A percentile compares a stretch with the other conserved stretches of the same genome.
phyloP scores from a whole-genome alignment of 2,888 invertebrate genomes.

The Papilio demoleus region DNA sequence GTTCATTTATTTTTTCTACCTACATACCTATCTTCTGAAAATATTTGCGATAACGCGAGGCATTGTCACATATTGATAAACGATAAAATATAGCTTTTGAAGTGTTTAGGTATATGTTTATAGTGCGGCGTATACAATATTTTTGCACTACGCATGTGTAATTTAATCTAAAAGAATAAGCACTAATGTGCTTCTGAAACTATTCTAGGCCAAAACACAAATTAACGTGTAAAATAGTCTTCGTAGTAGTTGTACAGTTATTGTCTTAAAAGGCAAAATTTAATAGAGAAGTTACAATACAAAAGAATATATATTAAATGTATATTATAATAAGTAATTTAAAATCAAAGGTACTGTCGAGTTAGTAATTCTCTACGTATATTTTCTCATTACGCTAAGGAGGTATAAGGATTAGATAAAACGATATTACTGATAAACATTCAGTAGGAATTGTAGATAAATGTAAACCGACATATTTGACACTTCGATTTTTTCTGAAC shows the following conservation, averaged over 20 bases:
- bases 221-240: neutral
- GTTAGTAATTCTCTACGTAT: conserved; percentile 10
- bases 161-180: neutral
- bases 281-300: neutral
- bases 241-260: neutral
- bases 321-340: too few relatives aligned
- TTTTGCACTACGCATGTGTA: conserved; percentile 14
- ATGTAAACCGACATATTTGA: conserved; percentile 36
- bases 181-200: neutral
- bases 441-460: conserved; percentile 19
- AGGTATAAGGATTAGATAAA: conserved; percentile 18
- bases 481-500: neutral
- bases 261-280: neutral
- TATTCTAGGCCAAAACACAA: neutral
- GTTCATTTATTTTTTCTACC: conserved; percentile 60
- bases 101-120: conserved; percentile 59
- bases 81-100: conserved; percentile 63
- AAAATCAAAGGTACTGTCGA: neutral
- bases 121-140: conserved; percentile 52
- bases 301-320: too few relatives aligned
- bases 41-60: conserved; percentile 71
- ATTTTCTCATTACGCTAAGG: conserved; percentile 13
- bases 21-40: conserved; percentile 55
- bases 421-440: conserved; percentile 16
- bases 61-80: conserved; percentile 69